Conservation (phyloP, 2,797 vertebrate species). For the Sternarchorhynchus goeldii region DNA sequence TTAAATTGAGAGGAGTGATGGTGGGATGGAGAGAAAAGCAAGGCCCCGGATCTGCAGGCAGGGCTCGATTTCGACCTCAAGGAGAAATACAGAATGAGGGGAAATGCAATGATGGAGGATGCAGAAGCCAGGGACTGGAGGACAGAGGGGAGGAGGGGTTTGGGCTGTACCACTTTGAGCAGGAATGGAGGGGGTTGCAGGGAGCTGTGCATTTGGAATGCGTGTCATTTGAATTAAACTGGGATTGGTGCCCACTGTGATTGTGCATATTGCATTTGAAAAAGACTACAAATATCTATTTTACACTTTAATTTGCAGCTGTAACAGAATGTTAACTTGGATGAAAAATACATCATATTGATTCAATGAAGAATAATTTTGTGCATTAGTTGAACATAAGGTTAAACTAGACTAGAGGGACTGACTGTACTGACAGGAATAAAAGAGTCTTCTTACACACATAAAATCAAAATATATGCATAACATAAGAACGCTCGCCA, state of each 20-base stretch:
- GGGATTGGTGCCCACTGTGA: not conserved
- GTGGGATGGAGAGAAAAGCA: constrained; percentile 1
- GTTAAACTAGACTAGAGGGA: too few relatives aligned
- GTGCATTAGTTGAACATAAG: too few relatives aligned
- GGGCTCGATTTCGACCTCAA: constrained; percentile 67
- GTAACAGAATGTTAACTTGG: constrained; percentile 15
- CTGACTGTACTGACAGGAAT: too few relatives aligned
- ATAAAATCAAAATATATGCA: too few relatives aligned
- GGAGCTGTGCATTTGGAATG: not conserved
- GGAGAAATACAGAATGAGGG: constrained; percentile 67
- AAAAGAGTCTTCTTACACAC: too few relatives aligned
- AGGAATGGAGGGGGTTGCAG: constrained; percentile 52
- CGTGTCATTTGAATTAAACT: not conserved
- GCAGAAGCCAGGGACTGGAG: constrained; percentile 66
- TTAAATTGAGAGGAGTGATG: constrained; percentile 2
- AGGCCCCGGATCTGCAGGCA: constrained; percentile 15
- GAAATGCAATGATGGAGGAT: constrained; percentile 77
- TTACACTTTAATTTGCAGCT: constrained; percentile 12
- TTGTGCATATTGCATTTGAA: constrained; percentile 1
- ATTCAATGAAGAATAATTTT: too few relatives aligned
- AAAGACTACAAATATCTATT: constrained; percentile 19
- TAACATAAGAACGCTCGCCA: too few relatives aligned
- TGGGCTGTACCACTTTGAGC: constrained; percentile 73
- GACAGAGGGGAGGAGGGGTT: constrained; percentile 67
- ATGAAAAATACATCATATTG: not conserved